Base-by-base conservation (phyloP, 1,140 invertebrate genomes). In the Fopius arisanus region DNA sequence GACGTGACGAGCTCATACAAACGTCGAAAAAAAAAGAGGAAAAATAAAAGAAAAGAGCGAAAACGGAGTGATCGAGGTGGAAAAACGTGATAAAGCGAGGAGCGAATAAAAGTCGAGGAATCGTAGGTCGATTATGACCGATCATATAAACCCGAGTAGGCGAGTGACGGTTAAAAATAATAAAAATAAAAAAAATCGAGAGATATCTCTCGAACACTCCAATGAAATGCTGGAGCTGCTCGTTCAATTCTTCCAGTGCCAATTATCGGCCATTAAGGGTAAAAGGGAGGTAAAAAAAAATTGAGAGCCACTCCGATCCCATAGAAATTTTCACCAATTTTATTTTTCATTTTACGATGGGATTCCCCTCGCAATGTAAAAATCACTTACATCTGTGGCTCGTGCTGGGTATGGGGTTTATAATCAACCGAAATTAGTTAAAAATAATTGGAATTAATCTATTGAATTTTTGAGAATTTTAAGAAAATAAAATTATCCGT, bases 1-100 rank as follows among this genome's bases (percentile, higher is more conserved):
- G 62, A 72, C 70, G 70, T 66, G 70, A 66, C 70, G 70, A 41
- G 59, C 43, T 51, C 43, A 16, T 16, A 43, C 41, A 43, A 43
- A 3, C 21, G 7, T 26, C 23, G 6, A 26, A 59, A 59, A 59
- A 6, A 21, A 26, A 26, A 5, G 19, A 59, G 19, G 26, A 10
- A 59, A 21, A 21, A 59, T 1, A 59, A 48, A 12, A 16, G 1
- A n/a, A 48, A 1, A 48, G 16, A 48, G 43, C 9, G 9, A 12
- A 37, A 12, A 10, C 33, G 33, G n/a, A 37, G 1, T 16, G 19
- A 51, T 51, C 19, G 19, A 51, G 1, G n/a, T 16, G 43, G 19
- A 51, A 19, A 51, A 51, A 21, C 5, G 43, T 51, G 43, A 51
- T 16, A 21, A 21, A 51, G 43, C 14, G n/a, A 51, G 6, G n/a